A percentile compares a stretch with the other conserved stretches of the same genome.
Conservation (phyloP, 2,113 vertebrate species). For the Tympanuchus pallidicinctus region DNA sequence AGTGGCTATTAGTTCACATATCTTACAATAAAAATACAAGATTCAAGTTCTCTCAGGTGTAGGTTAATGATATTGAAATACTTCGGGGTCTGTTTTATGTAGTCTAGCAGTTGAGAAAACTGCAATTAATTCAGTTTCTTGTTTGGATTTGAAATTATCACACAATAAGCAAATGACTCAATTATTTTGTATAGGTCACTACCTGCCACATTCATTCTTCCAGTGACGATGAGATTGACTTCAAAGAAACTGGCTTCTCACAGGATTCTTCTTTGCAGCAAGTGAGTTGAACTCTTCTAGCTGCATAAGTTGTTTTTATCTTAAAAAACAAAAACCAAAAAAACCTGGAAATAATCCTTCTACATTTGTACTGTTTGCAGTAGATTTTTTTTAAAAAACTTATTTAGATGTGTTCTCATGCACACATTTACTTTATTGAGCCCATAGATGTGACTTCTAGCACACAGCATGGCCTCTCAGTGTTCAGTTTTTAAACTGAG, state of each 20-base stretch:
- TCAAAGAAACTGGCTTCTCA: slow-evolving; percentile 97
- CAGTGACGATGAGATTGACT: slow-evolving; percentile 98
- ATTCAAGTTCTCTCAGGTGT: not conserved
- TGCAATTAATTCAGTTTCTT: not conserved
- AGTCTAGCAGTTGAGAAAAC: not conserved
- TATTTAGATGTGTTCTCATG: accelerated
- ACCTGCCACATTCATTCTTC: slow-evolving; percentile 98
- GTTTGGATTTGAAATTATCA: not conserved
- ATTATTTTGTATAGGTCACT: slow-evolving; percentile 86
- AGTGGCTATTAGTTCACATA: not conserved
- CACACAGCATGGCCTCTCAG: accelerated
- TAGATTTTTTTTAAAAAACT: not conserved
- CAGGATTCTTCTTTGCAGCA: slow-evolving; percentile 98
- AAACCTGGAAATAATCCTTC: not conserved
- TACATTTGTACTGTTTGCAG: not conserved
- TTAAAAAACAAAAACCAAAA: not conserved
- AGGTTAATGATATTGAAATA: not conserved
- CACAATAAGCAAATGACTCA: not conserved
- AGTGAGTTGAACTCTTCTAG: slow-evolving; percentile 82
- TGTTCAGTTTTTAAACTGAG: not conserved
- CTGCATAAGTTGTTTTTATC: not conserved
- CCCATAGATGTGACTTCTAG: not conserved
- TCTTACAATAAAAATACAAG: not conserved
- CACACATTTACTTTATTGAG: not conserved
- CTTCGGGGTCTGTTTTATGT: not conserved